Base-by-base conservation (phyloP, 1,140 invertebrate genomes). In the Matsumurasca onukii region DNA sequence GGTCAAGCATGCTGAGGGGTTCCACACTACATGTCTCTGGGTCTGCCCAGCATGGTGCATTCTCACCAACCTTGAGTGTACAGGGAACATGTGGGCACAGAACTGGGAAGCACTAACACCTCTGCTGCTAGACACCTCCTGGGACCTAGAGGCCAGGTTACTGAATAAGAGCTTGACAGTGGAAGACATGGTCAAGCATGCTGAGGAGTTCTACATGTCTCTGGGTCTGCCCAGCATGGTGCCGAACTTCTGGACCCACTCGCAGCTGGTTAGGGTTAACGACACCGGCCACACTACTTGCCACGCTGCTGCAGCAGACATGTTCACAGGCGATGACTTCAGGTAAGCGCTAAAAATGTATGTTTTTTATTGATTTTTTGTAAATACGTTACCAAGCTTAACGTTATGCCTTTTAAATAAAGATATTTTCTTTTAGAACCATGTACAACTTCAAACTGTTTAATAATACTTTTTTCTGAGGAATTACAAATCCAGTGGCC, bases 231-330 rank as follows among this genome's bases (percentile, higher is more conserved):
- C 81, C 0, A 74, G 77, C 13, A 85, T 89, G 84, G 81, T 86
- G 0, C 68, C 78, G 2, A 77, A 77, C 48, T 89, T 89, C 78
- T 89, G 88, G 88, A 75, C 80, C 27, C 77, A 85, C 68, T 89
- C 87, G 0, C 77, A 83, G n/a, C 83, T 87, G 71, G 75, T 77
- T 20, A 76, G 80, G 71, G 76, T 20, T 25, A 75, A 73, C 24
- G 24, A 34, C 59, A 74, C 31, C 69, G n/a, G 69, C 72, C 75
- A 72, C 22, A 75, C 76, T 0, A 77, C 81, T 31, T 91, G 83
- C 75, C 87, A 89, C 72, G 87, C 84, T 20, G 83, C 87, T 0
- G 89, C 90, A 3, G 87, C 85, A 22, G 86, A 92, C 76, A 87
- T 92, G 84, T 91, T 83, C 75, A 80, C 49, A 82, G 71, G 72